Evolutionary conservation across 1,140 invertebrate genomes (phyloP).

Genomic region (Nasonia longicornis): DNA sequence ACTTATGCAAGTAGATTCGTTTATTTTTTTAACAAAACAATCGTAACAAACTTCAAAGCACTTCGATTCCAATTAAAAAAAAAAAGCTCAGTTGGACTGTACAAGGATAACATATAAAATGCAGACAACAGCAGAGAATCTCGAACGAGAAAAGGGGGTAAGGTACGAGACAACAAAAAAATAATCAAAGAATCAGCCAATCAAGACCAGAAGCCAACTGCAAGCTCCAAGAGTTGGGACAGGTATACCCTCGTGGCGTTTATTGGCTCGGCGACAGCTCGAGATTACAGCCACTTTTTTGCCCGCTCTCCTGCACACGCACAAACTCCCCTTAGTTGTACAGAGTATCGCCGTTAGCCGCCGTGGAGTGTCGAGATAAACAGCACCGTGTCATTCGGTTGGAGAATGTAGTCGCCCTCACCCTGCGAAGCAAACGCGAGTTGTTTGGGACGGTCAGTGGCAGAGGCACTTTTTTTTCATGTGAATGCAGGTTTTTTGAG

Average conservation of each 20-base stretch:
- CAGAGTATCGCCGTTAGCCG: conserved; percentile 66
- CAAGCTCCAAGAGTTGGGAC: neutral
- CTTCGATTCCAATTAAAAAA: neutral
- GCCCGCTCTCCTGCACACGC: neutral
- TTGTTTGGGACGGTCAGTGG: neutral
- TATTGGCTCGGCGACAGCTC: neutral
- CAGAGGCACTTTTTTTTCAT: neutral
- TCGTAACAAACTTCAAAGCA: neutral
- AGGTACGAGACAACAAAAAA: neutral
- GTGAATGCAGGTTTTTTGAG: neutral
- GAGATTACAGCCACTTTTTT: neutral
- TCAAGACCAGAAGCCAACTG: neutral
- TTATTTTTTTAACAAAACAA: neutral
- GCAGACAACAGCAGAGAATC: neutral
- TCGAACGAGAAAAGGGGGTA: neutral
- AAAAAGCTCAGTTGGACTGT: neutral
- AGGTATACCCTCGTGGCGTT: neutral
- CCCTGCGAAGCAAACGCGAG: conserved; percentile 66
- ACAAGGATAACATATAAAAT: neutral
- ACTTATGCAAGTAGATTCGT: no score
- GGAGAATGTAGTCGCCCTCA: conserved; percentile 73
- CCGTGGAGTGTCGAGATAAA: conserved; percentile 83
- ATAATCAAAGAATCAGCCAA: neutral
- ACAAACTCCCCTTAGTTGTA: neutral
- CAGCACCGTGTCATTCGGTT: conserved; percentile 73